Conservation (phyloP, 37 sponge, comb jelly and placozoan species). For the Halichondria panicea region DNA sequence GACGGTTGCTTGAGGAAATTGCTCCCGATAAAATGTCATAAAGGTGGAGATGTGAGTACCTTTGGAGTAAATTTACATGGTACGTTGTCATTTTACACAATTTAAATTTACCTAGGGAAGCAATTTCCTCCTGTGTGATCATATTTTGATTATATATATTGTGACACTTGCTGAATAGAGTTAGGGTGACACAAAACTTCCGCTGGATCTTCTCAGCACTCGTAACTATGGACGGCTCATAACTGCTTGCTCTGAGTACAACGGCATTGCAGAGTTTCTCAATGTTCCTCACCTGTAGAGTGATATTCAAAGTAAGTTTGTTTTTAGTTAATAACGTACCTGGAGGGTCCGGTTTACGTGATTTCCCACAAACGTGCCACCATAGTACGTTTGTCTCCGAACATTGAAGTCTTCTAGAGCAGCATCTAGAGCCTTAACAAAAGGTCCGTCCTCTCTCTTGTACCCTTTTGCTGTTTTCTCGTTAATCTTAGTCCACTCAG, state of each 20-base stretch:
- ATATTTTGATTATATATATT: neutral
- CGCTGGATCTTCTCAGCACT: neutral
- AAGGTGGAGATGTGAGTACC: slow-evolving; percentile 14
- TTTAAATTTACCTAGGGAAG: slow-evolving; percentile 16
- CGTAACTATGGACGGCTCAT: neutral
- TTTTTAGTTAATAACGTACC: too few species aligned
- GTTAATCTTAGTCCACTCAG: too few species aligned
- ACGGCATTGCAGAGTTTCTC: slow-evolving; percentile 2
- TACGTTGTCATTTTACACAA: too few species aligned
- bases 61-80: neutral
- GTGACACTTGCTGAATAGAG: slow-evolving; percentile 13
- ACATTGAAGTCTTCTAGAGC: slow-evolving; percentile 17
- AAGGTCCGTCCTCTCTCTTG: slow-evolving; percentile 39
- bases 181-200: neutral
- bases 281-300: neutral
- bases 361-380: slow-evolving; percentile 47
- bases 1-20: slow-evolving; percentile 22
- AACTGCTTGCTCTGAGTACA: neutral
- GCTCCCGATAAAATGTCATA: slow-evolving; percentile 4
- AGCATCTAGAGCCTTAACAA: neutral
- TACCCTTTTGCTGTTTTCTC: too few species aligned
- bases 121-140: neutral
- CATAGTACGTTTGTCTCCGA: slow-evolving; percentile 27
- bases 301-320: too few species aligned
- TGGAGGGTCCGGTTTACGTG: too few species aligned